Evolutionary conservation across 1,140 invertebrate genomes (phyloP).

Genomic region (Hetaerina americana): DNA sequence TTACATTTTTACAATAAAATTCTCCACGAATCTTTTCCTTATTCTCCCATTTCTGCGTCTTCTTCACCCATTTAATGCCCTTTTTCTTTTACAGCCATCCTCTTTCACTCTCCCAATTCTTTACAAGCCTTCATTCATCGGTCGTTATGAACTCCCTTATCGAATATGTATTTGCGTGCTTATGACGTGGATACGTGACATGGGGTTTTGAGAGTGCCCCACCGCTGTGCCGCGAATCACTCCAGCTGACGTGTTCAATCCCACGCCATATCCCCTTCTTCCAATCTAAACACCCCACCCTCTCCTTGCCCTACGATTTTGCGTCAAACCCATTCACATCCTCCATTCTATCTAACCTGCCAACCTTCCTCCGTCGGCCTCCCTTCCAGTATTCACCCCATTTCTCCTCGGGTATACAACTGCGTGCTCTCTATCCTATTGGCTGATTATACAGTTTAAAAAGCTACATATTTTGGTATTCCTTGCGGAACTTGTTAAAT

Average conservation of each 20-base stretch:
- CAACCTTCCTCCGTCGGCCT: too few species aligned
- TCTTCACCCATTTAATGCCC: too few species aligned
- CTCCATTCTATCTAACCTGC: too few species aligned
- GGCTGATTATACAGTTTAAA: too few species aligned
- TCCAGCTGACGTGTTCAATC: not conserved
- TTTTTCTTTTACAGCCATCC: not conserved
- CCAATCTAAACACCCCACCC: not conserved
- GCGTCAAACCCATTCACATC: not conserved
- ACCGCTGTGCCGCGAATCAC: not conserved
- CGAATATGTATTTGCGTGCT: not conserved
- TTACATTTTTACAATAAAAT: too few species aligned
- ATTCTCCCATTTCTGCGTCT: too few species aligned
- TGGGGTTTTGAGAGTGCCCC: not conserved
- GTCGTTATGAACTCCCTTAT: not conserved
- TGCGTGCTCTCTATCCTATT: too few species aligned
- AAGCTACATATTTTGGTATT: too few species aligned
- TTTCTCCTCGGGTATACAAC: too few species aligned
- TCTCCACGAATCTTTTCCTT: too few species aligned
- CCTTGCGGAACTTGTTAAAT: too few species aligned
- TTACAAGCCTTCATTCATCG: not conserved
- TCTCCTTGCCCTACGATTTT: not conserved
- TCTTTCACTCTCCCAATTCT: not conserved
- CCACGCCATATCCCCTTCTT: not conserved
- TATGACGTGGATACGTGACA: not conserved
- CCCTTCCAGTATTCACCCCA: too few species aligned